A percentile compares a stretch with the other conserved stretches of the same genome.
Conservation (phyloP, 2,888 invertebrate genomes). For the Euclidia mi region DNA sequence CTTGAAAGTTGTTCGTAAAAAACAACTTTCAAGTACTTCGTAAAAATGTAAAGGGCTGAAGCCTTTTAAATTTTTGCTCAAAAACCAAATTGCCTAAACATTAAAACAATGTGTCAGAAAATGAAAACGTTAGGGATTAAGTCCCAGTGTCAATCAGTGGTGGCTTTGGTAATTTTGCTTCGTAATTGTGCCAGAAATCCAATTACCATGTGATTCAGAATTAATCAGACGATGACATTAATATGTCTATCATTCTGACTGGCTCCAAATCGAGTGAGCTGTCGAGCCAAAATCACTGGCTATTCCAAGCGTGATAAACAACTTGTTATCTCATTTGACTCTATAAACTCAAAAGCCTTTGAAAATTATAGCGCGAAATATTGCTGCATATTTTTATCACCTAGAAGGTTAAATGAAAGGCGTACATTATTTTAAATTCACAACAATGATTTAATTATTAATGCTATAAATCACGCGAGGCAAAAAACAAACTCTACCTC, state of each 20-base stretch:
- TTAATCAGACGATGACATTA: slow-evolving; percentile 49
- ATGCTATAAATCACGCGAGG: slow-evolving; percentile 1
- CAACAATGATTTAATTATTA: slow-evolving; percentile 1
- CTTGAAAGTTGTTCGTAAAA: too few relatives aligned
- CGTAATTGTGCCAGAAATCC: slow-evolving; percentile 74
- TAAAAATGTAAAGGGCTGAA: too few relatives aligned
- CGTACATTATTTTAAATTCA: neutral
- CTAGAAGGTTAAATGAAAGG: neutral
- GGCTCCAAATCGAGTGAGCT: slow-evolving; percentile 9
- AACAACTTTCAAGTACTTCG: too few relatives aligned
- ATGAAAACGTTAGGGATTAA: slow-evolving; percentile 68
- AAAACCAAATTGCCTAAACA: slow-evolving; percentile 15
- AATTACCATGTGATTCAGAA: slow-evolving; percentile 62
- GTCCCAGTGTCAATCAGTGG: slow-evolving; percentile 75
- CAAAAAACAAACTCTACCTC: neutral
- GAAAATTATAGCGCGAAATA: too few relatives aligned
- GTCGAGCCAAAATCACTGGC: slow-evolving; percentile 13
- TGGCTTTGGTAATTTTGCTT: slow-evolving; percentile 74
- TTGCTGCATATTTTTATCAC: too few relatives aligned
- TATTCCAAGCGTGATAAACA: neutral
- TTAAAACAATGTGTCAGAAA: slow-evolving; percentile 52
- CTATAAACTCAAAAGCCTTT: too few relatives aligned
- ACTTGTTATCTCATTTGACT: too few relatives aligned
- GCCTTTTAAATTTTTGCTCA: too few relatives aligned
- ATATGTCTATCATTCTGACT: slow-evolving; percentile 40